A percentile compares a stretch with the other conserved stretches of the same genome.
Evolutionary conservation across 1,140 invertebrate genomes (phyloP).

Genomic region (Oryctes rhinoceros): DNA sequence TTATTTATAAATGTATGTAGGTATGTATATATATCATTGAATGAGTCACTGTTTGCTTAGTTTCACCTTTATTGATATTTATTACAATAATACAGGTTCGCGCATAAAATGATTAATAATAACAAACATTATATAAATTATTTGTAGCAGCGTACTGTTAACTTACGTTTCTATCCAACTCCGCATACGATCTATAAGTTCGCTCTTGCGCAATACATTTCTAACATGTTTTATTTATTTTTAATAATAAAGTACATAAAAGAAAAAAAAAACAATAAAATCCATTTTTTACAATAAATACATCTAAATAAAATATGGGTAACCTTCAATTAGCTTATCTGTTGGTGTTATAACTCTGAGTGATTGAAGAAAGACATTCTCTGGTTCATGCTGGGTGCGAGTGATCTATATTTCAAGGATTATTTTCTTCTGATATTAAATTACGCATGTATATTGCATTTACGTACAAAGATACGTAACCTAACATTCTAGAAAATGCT

Average conservation of each 20-base stretch:
- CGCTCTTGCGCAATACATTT: neutral
- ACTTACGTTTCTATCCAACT: neutral
- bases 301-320: neutral
- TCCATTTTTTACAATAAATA: neutral
- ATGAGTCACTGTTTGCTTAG: neutral
- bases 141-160: neutral
- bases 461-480: neutral
- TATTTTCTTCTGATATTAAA: neutral
- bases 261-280: neutral
- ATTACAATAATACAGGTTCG: neutral
- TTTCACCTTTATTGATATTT: slow-evolving; percentile 31
- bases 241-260: neutral
- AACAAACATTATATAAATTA: slow-evolving; percentile 11
- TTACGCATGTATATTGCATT: neutral
- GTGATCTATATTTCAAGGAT: neutral
- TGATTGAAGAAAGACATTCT: neutral
- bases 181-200: neutral
- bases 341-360: neutral
- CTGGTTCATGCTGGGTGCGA: neutral
- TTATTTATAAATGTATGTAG: neutral
- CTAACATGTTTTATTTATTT: neutral
- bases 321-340: slow-evolving; percentile 3
- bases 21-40: neutral
- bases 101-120: slow-evolving; percentile 29
- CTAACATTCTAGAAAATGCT: too few relatives aligned